Base-by-base conservation (phyloP, 2,888 invertebrate genomes). In the Drosophila picticornis region DNA sequence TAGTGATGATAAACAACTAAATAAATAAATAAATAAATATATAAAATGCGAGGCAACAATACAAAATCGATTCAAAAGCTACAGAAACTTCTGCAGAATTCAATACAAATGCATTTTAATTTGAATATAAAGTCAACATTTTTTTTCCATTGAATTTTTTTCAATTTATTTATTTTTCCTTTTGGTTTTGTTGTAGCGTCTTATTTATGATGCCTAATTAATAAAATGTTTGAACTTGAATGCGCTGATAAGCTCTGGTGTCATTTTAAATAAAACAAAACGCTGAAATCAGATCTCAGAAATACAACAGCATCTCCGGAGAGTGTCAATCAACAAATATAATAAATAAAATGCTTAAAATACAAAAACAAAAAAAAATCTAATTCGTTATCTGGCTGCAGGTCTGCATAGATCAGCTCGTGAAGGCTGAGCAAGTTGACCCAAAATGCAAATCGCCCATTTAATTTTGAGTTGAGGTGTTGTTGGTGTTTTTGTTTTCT, bases 361-460 rank as follows among this genome's bases (percentile, higher is more conserved):
- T 31, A 27, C 19, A 32, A 27, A 13, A n/a, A n/a, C n/a, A n/a
- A 31, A 16, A 46, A 13, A 25, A 27, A 34, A 16, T 19, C 7
- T 13, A 19, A 38, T 48, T 19, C 25, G 10, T 16, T 52, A 34
- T 13, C 16, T 13, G 27, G 38, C 40, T 76, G 72, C 72, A 72
- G 58, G 58, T 51, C 48, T 16, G 52, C 53, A 60, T 31, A 55
- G 59, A 63, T 60, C 51, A 19, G 4, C 36, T 31, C 13, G 32
- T 16, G 59, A 75, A 63, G 70, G 63, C 71, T 58, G 27, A 16
- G 19, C 53, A 16, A 56, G 53, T 82, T 89, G 88, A 88, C 91
- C 91, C 77, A 71, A 92, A 92, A 92, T 92, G 91, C 84, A 91
- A 91, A 92, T 88, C 72, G 59, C 29, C 16, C 56, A 61, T 50